Base-by-base conservation (phyloP, 2,888 invertebrate species). In the Siphlonurus alternatus region DNA sequence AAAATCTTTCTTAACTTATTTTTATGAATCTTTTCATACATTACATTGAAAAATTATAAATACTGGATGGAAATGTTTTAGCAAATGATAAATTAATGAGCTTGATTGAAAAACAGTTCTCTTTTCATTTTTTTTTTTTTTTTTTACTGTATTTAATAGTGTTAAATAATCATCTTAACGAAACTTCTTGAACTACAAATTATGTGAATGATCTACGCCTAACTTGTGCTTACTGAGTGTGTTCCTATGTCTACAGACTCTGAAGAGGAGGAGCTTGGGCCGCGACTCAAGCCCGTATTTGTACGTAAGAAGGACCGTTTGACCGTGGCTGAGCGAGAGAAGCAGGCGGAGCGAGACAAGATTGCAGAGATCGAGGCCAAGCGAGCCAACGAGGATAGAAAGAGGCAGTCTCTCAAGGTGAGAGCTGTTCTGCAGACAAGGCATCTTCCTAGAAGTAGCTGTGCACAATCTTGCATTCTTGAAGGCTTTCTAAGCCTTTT, bases 241-340 rank as follows among this genome's bases (percentile, higher is more conserved):
- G 15, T 19, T 64, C 20, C 18, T 63, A 23, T 2, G 18, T 23
- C 19, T 18, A 20, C 3, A 25, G 92, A 92, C 75, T 90, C 90
- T 65, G 91, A 64, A 20, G 72, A 93, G 74, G 92, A 92, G 74
- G 95, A 95, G 72, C 88, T 89, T 65, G 92, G 92, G 3, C 94
- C 95, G 0, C 79, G 96, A 64, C 81, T 97, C 7, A 97, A 96
- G 73, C 97, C 96, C 0, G 89, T 97, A 0, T 97, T 96, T 78
- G 94, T 97, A 0, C 80, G 91, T 67, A 95, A 94, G 70, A 86
- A 87, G 65, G 97, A 99, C 71, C 82, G 99, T 65, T 88, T 98
- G 68, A 98, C 98, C 0, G 88, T 98, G 20, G 89, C 93, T 69
- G 98, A 99, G 74, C 88, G 89, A 70, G 97, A 98, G 71, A 87